Evolutionary conservation across 1,140 invertebrate species (phyloP).

Genomic region (Drosophila busckii): DNA sequence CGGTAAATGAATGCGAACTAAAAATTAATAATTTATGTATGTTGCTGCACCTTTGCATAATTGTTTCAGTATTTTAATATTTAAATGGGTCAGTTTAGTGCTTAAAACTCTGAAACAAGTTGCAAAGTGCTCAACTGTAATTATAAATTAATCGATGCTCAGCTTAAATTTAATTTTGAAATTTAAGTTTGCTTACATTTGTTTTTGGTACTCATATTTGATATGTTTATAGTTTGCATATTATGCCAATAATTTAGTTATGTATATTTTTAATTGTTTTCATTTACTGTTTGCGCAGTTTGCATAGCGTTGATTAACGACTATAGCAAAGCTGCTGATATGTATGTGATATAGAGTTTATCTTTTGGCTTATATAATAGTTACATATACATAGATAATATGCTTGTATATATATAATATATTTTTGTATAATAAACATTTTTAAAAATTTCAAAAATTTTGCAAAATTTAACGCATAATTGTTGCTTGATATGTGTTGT

Average conservation of each 20-base stretch:
- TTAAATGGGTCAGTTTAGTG: conserved; percentile 68
- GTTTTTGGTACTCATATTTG: conserved; percentile 47
- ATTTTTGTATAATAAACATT: conserved; percentile 35
- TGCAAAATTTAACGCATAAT: conserved; percentile 45
- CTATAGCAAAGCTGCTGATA: conserved; percentile 51
- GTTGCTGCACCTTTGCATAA: conserved; percentile 30
- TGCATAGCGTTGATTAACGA: conserved; percentile 18
- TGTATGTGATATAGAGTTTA: conserved; percentile 70
- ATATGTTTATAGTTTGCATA: conserved; percentile 74
- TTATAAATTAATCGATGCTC: conserved; percentile 7
- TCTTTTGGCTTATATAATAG: conserved; percentile 46
- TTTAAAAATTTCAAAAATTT: conserved; percentile 54
- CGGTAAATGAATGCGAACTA: not conserved
- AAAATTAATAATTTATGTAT: not conserved
- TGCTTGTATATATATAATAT: conserved; percentile 25
- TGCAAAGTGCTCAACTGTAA: conserved; percentile 31
- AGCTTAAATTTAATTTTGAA: conserved; percentile 9
- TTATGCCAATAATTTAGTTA: conserved; percentile 30
- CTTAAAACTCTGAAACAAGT: conserved; percentile 70
- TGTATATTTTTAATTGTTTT: conserved; percentile 28
- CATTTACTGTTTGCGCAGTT: conserved; percentile 10
- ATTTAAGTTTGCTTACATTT: conserved; percentile 8
- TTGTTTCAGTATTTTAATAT: conserved; percentile 68
- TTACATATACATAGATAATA: no score
- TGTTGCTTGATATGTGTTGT: conserved; percentile 15